phyloP scores from a whole-genome alignment of 2,888 invertebrate species.

The Cheilosia soror region DNA sequence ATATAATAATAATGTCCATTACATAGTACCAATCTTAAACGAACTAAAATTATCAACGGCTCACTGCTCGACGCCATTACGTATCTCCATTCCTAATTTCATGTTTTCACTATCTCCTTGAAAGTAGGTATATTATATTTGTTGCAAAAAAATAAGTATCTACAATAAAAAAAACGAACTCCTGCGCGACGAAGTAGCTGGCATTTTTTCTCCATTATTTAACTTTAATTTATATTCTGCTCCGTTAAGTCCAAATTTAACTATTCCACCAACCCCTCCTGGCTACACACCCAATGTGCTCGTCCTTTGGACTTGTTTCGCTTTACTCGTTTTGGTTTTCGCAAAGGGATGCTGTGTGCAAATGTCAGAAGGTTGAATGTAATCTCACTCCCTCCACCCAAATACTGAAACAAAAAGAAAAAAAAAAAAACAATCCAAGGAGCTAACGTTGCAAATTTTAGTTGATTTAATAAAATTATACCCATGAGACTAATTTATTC shows the following conservation, averaged over 20 bases:
- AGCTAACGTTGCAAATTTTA: constrained; percentile 82
- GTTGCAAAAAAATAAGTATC: neutral
- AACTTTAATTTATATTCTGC: constrained; percentile 74
- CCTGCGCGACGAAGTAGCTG: constrained; percentile 26
- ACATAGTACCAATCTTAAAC: too few relatives aligned
- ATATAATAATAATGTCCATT: too few relatives aligned
- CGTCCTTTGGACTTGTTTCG: constrained; percentile 19
- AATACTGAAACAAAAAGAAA: neutral
- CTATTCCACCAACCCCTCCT: constrained; percentile 49
- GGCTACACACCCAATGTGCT: constrained; percentile 23
- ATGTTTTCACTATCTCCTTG: neutral
- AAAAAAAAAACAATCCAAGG: constrained; percentile 53
- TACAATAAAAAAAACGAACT: constrained; percentile 20
- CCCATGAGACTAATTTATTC: constrained; percentile 83
- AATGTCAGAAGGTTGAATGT: constrained; percentile 52
- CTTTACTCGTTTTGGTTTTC: constrained; percentile 34
- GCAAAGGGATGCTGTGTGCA: constrained; percentile 73
- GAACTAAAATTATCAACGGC: too few relatives aligned
- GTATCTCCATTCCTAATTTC: constrained; percentile 10
- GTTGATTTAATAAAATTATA: constrained; percentile 83
- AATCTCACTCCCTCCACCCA: constrained; percentile 44
- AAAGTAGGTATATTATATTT: neutral
- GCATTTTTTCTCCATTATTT: constrained; percentile 59
- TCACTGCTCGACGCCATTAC: neutral
- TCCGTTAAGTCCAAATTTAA: constrained; percentile 72